These are phyloP conservation scores for Spheniscus humboldti DNA, from an alignment of 2,797 vertebrate species.

Conservation along the genomic window DNA sequence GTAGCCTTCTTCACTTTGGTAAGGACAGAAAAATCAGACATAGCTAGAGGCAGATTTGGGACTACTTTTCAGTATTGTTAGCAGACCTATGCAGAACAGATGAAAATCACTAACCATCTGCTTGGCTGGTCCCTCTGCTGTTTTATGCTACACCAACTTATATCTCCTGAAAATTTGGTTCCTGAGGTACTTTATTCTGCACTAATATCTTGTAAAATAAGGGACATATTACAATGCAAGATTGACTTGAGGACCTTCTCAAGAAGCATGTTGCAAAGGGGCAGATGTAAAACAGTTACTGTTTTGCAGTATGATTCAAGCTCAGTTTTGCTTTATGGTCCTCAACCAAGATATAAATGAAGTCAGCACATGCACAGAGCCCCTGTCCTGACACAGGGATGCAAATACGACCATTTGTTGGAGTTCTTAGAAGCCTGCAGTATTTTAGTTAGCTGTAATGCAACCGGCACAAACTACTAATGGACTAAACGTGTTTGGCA, in stretches of 20 bases:
- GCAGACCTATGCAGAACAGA: neutral
- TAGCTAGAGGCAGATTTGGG: neutral
- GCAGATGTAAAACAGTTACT: neutral
- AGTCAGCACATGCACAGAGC: neutral
- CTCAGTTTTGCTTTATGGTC: neutral
- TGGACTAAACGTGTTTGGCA: neutral
- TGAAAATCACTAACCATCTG: neutral
- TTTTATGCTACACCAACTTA: neutral
- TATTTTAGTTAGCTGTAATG: neutral
- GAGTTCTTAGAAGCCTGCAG: neutral
- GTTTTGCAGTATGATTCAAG: neutral
- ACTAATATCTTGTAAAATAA: neutral
- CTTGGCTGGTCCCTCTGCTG: neutral
- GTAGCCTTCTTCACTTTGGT: neutral
- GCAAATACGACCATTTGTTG: neutral
- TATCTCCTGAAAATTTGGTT: neutral
- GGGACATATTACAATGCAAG: neutral
- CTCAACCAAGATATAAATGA: neutral
- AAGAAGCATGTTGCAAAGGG: neutral
- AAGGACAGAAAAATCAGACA: neutral
- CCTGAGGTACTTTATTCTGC: neutral
- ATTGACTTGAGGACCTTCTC: neutral
- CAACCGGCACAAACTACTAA: neutral
- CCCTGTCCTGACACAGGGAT: neutral
- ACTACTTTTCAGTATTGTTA: neutral